Evolutionary conservation across 2,797 vertebrate genomes (phyloP).

Genomic region (Siniperca undulata): DNA sequence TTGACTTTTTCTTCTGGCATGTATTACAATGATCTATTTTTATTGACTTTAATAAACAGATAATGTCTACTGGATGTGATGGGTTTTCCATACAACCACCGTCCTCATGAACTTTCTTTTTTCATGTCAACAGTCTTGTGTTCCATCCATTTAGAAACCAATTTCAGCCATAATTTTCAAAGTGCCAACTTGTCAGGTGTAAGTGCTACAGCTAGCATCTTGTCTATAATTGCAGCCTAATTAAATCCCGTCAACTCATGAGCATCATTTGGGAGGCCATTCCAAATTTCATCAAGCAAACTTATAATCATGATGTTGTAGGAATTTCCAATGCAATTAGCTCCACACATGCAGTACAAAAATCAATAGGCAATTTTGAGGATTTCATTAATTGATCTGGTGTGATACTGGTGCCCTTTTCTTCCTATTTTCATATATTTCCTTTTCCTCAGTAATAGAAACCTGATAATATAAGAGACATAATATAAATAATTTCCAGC

Average conservation of each 20-base stretch:
- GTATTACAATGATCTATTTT: constrained; percentile 24
- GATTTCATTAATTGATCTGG: constrained; percentile 67
- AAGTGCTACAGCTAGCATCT: constrained; percentile 56
- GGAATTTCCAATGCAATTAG: constrained; percentile 61
- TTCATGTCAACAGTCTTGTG: neutral
- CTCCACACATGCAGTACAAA: constrained; percentile 8
- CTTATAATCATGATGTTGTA: constrained; percentile 46
- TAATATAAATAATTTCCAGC: constrained; percentile 28
- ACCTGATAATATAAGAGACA: constrained; percentile 31
- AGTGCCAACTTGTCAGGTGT: constrained; percentile 46
- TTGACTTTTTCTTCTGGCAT: constrained; percentile 17
- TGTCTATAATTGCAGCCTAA: constrained; percentile 68
- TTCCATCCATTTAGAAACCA: constrained; percentile 51
- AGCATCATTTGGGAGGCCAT: constrained; percentile 54
- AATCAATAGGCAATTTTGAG: constrained; percentile 75
- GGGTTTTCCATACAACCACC: neutral
- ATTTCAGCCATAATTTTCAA: constrained; percentile 55
- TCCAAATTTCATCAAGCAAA: constrained; percentile 62
- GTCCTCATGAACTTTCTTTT: constrained; percentile 4
- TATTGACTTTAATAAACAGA: constrained; percentile 15
- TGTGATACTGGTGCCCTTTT: constrained; percentile 8
- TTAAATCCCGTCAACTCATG: constrained; percentile 65
- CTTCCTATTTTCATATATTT: constrained; percentile 43
- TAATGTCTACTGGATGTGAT: constrained; percentile 24
- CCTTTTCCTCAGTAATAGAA: constrained; percentile 36